These are phyloP conservation scores for Strigops habroptila DNA, from an alignment of 2,113 vertebrate genomes.

Conservation along the genomic window DNA sequence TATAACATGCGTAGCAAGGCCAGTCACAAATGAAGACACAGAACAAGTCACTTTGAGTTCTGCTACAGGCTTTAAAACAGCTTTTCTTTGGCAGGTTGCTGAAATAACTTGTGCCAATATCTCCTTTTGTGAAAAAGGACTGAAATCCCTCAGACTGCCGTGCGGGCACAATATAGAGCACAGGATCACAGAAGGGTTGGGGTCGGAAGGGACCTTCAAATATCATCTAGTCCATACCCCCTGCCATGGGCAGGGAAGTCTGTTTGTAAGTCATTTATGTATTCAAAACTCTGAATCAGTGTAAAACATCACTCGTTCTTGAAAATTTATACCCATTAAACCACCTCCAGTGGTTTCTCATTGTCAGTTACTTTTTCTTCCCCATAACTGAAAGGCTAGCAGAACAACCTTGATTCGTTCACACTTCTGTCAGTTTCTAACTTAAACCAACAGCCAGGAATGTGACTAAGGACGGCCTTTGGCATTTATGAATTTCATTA, in stretches of 20 bases:
- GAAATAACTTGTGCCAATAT: neutral
- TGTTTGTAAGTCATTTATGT: slow-evolving; percentile 9
- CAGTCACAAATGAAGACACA: neutral
- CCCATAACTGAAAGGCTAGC: neutral
- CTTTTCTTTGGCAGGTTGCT: slow-evolving; percentile 6
- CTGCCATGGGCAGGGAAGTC: neutral
- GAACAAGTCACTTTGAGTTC: neutral
- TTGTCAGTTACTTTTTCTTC: slow-evolving; percentile 55
- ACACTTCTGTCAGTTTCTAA: slow-evolving; percentile 61
- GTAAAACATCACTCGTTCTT: slow-evolving; percentile 2
- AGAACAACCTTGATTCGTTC: slow-evolving; percentile 64
- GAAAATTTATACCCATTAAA: slow-evolving; percentile 38
- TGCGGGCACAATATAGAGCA: neutral
- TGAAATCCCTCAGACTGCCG: neutral
- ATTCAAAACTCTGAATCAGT: neutral
- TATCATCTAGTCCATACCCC: neutral
- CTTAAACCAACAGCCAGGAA: slow-evolving; percentile 66
- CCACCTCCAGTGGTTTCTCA: slow-evolving; percentile 34
- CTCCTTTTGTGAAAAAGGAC: neutral
- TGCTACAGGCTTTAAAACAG: neutral
- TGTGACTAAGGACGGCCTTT: slow-evolving; percentile 61
- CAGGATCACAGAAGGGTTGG: neutral
- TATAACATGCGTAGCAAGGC: neutral
- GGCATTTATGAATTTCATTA: slow-evolving; percentile 69
- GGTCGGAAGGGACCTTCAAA: neutral